Evolutionary conservation across 1,140 invertebrate species (phyloP).

Genomic region (Apis mellifera): Amel_HAv3.1 CM009942.2:9486501-9487000

Average conservation of each 20-base stretch:
- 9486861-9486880: background rate
- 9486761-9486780: constrained; percentile 21
- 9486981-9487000: too few species aligned
- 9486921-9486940: background rate
- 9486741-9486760: background rate
- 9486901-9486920: background rate
- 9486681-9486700: background rate
- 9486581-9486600: background rate
- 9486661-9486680: background rate
- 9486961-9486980: too few species aligned
- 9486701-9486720: background rate
- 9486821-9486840: background rate
- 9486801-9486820: constrained; percentile 4
- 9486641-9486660: constrained; percentile 3
- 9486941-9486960: background rate
- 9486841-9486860: background rate
- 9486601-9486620: background rate
- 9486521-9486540: background rate
- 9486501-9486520: background rate
- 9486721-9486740: constrained; percentile 15
- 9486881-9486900: background rate
- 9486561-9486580: background rate
- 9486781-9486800: constrained; percentile 19
- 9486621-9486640: constrained; percentile 1
- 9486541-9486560: too few species aligned